Percentiles rank a stretch among this genome's conserved stretches.
These are phyloP conservation scores for Hydrochoerus hydrochaeris DNA, from an alignment of 2,113 vertebrate genomes.

Conservation along the genomic window DNA sequence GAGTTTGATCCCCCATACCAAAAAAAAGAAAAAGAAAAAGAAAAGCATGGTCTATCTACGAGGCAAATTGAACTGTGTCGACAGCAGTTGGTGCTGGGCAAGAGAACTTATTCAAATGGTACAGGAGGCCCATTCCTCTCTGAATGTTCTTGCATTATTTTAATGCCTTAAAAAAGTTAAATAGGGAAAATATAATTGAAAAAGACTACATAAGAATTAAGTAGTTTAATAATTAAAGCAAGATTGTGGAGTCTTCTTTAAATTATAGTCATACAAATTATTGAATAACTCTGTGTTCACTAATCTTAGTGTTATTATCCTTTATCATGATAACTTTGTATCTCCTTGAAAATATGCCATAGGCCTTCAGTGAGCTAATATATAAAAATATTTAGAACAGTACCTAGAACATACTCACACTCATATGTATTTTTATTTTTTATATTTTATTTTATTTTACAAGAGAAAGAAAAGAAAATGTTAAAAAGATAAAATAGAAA, in stretches of 20 bases:
- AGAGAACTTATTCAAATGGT: background rate
- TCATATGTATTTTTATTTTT: background rate
- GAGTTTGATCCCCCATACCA: too few relatives aligned
- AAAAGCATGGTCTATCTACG: background rate
- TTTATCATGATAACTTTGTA: background rate
- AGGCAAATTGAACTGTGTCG: conserved; percentile 22
- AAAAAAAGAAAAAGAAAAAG: too few relatives aligned
- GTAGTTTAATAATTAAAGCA: background rate
- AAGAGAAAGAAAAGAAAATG: too few relatives aligned
- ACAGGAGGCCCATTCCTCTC: background rate
- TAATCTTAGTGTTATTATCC: background rate
- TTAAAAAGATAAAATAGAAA: too few relatives aligned
- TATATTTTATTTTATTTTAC: too few relatives aligned
- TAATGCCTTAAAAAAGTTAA: conserved; percentile 38
- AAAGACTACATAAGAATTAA: background rate
- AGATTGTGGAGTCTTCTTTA: background rate
- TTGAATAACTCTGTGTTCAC: background rate
- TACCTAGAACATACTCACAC: background rate
- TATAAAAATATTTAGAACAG: background rate
- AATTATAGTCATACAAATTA: background rate
- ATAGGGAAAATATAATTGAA: background rate
- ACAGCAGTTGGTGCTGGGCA: background rate
- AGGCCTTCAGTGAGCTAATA: conserved; percentile 10
- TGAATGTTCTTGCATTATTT: background rate
- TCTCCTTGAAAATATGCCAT: background rate